These are phyloP conservation scores for Xiphophorus maculatus DNA, from an alignment of 2,113 vertebrate genomes.

Conservation along the genomic window DNA sequence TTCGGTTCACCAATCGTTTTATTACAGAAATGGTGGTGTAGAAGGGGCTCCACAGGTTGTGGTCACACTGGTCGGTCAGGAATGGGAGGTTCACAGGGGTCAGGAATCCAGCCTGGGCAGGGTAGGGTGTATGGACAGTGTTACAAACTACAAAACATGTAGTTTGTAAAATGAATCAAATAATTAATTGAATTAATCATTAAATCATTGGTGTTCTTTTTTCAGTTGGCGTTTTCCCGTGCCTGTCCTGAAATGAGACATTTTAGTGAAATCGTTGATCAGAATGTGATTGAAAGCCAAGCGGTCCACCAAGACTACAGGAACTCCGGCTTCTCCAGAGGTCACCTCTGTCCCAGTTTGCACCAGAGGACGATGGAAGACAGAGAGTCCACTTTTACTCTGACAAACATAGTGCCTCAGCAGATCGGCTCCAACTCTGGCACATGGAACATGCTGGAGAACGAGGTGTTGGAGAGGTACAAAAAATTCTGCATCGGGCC, in stretches of 20 bases:
- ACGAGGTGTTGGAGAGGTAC: slow-evolving; percentile 11
- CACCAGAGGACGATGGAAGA: slow-evolving; percentile 65
- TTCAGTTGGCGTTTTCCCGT: slow-evolving; percentile 57
- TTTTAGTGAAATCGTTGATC: slow-evolving; percentile 35
- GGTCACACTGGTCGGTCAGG: too few relatives aligned
- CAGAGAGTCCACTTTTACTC: slow-evolving; percentile 79
- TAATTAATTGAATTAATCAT: background rate
- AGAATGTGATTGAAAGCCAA: slow-evolving; percentile 74
- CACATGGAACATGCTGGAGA: slow-evolving; percentile 76
- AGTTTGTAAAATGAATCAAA: background rate
- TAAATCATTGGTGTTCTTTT: background rate
- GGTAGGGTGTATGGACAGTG: too few relatives aligned
- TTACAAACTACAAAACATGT: too few relatives aligned
- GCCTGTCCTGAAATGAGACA: slow-evolving; percentile 59
- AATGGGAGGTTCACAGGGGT: too few relatives aligned
- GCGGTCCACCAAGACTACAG: slow-evolving; percentile 62
- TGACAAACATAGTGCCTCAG: slow-evolving; percentile 85
- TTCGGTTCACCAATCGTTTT: too few relatives aligned
- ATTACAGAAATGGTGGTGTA: too few relatives aligned
- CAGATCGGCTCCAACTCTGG: slow-evolving; percentile 73
- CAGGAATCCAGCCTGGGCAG: too few relatives aligned
- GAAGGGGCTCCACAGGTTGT: too few relatives aligned
- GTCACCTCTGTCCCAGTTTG: slow-evolving; percentile 80
- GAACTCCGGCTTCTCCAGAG: slow-evolving; percentile 67
- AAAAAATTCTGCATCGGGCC: slow-evolving; percentile 38